Evolutionary conservation across 2,797 vertebrate genomes (phyloP).

Genomic region (Chaenodraco wilsoni): DNA sequence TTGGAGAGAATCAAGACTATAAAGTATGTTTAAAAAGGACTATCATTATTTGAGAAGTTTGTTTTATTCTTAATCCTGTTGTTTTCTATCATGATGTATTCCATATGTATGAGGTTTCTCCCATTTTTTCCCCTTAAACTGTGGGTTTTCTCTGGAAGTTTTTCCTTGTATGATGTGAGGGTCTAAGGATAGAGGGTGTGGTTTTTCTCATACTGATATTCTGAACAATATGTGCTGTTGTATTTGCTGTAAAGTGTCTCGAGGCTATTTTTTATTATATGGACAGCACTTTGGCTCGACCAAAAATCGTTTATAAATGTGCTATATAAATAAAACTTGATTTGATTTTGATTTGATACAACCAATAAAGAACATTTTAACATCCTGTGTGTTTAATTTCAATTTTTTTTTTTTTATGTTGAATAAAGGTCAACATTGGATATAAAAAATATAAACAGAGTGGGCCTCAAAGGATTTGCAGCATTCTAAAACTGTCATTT

Average conservation of each 20-base stretch:
- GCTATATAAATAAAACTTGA: too few species aligned
- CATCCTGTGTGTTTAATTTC: constrained; percentile 47
- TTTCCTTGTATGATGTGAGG: too few species aligned
- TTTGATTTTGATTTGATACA: too few species aligned
- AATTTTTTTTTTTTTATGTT: neutral
- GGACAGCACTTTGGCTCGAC: too few species aligned
- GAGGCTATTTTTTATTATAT: too few species aligned
- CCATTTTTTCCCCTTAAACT: too few species aligned
- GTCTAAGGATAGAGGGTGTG: too few species aligned
- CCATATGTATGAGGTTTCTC: neutral
- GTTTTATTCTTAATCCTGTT: neutral
- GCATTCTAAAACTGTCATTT: constrained; percentile 40
- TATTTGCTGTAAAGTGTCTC: too few species aligned
- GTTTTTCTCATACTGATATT: too few species aligned
- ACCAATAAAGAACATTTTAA: constrained; percentile 68
- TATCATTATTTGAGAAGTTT: neutral
- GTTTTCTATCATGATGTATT: constrained; percentile 14
- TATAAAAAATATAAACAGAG: neutral
- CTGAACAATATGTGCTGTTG: too few species aligned
- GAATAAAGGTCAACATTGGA: constrained; percentile 19
- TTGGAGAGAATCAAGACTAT: neutral
- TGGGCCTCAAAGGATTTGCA: constrained; percentile 11
- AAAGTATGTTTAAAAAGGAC: neutral
- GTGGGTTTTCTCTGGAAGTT: too few species aligned
- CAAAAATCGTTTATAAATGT: too few species aligned